Base-by-base conservation (phyloP, 2,113 vertebrate species). In the Plestiodon gilberti region DNA sequence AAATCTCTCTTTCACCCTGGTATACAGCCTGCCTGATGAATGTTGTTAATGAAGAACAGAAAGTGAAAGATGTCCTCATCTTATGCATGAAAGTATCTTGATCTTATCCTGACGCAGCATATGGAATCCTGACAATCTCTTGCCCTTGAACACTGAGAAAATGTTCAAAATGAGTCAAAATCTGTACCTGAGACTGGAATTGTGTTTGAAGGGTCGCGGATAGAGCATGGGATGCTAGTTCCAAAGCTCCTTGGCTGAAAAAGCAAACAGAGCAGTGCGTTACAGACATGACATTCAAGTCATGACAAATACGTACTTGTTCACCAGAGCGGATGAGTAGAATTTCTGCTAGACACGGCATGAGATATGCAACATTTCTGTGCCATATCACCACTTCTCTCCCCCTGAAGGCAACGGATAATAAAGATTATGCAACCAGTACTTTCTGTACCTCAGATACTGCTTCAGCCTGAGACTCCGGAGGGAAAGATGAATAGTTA, bases 131-230 rank as follows among this genome's bases (percentile, higher is more conserved):
- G 59, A 38, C 22, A 67, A 7, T n/a, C 33, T 18, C 59, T 65
- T 55, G 23, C 9, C 18, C 82, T 90, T 55, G 55, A 4, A 8
- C 1, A 78, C 78, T 43, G 20, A 79, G 86, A 55, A 48, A 48
- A 48, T n/a, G n/a, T n/a, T n/a, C 0, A 43, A 43, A 3, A 82
- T 35, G 83, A n/a, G 33, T 33, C 23, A 65, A 76, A 61, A 18
- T 6, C 1, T 1, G 0, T 94, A 97, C 97, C 97, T 96, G 97
- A 97, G 20, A 87, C 88, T 0, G 97, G 97, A 89, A 96, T 8
- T 0, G 40, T 8, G 14, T 92, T 2, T 1, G 97, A 97, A 2
- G 97, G 94, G 2, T 0, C 0, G 67, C 3, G 87, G 61, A 95
- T 89, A 20, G 55, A 20, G 80, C 97, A 97, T 30, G 57, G 48